Base-by-base conservation (phyloP, 1,140 invertebrate genomes). In the Drosophila mauritiana region DNA sequence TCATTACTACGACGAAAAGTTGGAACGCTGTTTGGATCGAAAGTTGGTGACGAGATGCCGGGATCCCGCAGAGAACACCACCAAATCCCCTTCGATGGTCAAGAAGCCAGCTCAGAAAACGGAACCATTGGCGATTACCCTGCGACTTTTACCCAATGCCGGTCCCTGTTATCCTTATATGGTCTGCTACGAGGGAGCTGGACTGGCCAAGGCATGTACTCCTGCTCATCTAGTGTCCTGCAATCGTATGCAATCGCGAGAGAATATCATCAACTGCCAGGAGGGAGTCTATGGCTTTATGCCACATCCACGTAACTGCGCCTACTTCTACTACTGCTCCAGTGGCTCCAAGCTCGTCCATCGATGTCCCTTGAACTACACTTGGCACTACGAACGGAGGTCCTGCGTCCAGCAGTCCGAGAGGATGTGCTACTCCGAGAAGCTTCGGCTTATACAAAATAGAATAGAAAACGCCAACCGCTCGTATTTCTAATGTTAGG, bases 301-400 rank as follows among this genome's bases (percentile, higher is more conserved):
- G 63, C 73, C 82, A 11, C 73, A 85, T 68, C 48, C 82, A 1
- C 27, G 54, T 0, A 67, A 78, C 7, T 85, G 82, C n/a, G 65
- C 70, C 11, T 85, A 84, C 27, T 85, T 78, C 45, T 84, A 84
- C 53, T 85, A 73, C 63, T 85, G 82, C 40, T 63, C 81, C 22
- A 80, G 80, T 62, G 82, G 82, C 22, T 57, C 40, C 39, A 75
- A 73, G 46, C 62, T 78, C 13, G 48, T 85, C 31, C 70, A 80
- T 11, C 82, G 69, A 13, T 85, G 82, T 17, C 82, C 80, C 0
- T 40, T 31, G 1, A 63, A 73, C 27, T 85, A 63, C 55, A 69
- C 64, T 13, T 85, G 82, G 82, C 53, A 85, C 42, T 68, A 78
- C 43, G 77, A 78, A 43, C 82, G 55, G 4, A 65, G 70, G 17